Base-by-base conservation (phyloP, 2,888 invertebrate genomes). In the Meliscaeva auricollis region DNA sequence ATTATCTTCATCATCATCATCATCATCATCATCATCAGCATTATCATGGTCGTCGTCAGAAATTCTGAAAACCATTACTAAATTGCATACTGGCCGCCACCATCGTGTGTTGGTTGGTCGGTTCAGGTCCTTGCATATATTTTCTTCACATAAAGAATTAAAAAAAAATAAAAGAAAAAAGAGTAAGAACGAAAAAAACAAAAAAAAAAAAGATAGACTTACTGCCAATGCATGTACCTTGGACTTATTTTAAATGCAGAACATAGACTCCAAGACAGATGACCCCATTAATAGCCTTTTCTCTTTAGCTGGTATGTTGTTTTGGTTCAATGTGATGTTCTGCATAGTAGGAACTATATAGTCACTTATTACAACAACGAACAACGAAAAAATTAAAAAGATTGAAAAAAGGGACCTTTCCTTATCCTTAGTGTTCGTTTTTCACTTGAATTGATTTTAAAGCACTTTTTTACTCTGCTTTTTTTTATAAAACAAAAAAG, bases 231-330 rank as follows among this genome's bases (percentile, higher is more conserved):
- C 41, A 72, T 13, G 64, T 48, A 69, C 64, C 73, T 32, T 50
- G n/a, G 73, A 22, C 78, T 83, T 68, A 73, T 62, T 83, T 78
- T 56, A 75, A 75, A 84, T 84, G 79, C 69, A 70, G 48, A 50
- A 9, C 58, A 69, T 70, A 66, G 64, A 70, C 70, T 79, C 38
- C 58, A 81, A 85, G 85, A 85, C 76, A 81, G 85, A 85, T 85
- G 85, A 85, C 85, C 80, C 76, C 85, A 72, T 84, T 84, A 84
- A 84, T 76, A 60, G 75, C 20, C 62, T 56, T 26, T 46, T 48
- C 68, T 54, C 44, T 66, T 66, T 50, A 66, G 66, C 35, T 64
- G 35, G 48, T 20, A 9, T 66, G 48, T 66, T 66, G 48, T 66
- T 38, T 50, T 66, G 66, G 66, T 35, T 22, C 46, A 38, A 44